Evolutionary conservation across 2,888 invertebrate genomes (phyloP).

Genomic region (Choristoneura rosaceana): DNA sequence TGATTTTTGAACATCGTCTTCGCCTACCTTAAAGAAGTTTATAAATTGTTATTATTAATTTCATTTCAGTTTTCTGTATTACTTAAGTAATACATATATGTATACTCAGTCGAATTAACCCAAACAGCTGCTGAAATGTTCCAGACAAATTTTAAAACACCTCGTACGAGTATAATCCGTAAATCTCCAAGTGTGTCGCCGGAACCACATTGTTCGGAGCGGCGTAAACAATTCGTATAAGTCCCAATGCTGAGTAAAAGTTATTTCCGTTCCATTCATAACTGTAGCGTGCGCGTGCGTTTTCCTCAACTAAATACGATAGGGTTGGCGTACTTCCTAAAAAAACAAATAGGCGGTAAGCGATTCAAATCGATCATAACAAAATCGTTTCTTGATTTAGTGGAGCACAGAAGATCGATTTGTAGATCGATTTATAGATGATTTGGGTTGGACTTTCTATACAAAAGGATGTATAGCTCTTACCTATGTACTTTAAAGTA

Average conservation of each 20-base stretch:
- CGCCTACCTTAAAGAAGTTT: too few relatives aligned
- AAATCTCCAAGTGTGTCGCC: not conserved
- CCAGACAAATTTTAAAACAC: too few relatives aligned
- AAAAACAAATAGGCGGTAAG: not conserved
- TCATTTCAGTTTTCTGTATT: too few relatives aligned
- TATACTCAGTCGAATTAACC: too few relatives aligned
- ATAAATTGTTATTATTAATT: too few relatives aligned
- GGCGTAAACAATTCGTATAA: conserved; percentile 25
- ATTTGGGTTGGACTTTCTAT: too few relatives aligned
- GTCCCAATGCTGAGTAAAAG: conserved; percentile 26
- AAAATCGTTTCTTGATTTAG: not conserved
- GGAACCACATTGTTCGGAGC: conserved; percentile 11
- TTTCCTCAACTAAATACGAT: conserved; percentile 12
- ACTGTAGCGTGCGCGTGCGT: not conserved
- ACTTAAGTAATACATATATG: too few relatives aligned
- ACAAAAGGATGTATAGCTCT: too few relatives aligned
- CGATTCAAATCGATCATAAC: not conserved
- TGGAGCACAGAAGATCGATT: not conserved
- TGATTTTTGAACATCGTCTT: too few relatives aligned
- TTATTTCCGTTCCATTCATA: conserved; percentile 38
- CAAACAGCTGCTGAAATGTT: too few relatives aligned
- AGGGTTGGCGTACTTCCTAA: not conserved
- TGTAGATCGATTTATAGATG: too few relatives aligned
- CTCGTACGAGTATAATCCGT: not conserved
- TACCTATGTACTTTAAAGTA: too few relatives aligned